phyloP scores from a whole-genome alignment of 2,888 invertebrate genomes.

The Cyrtodaria siliqua region DNA sequence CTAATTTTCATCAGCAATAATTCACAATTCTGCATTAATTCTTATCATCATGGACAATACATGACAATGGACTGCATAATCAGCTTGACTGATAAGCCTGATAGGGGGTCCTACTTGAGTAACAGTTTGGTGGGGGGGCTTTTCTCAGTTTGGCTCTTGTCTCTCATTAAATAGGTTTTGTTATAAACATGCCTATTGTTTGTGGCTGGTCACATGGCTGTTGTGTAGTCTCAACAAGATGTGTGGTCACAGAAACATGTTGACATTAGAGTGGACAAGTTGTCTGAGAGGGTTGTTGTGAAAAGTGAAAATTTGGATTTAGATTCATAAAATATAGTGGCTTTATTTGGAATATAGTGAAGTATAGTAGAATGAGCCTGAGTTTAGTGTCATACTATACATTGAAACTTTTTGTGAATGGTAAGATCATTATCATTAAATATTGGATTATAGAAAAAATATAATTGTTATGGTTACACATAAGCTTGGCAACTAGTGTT shows the following conservation, averaged over 20 bases:
- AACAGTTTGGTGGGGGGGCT: too few relatives aligned
- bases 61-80: conserved; percentile 1
- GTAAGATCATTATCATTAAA: neutral
- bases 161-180: too few relatives aligned
- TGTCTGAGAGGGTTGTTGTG: neutral
- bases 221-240: conserved; percentile 1
- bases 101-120: conserved; percentile 22
- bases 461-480: too few relatives aligned
- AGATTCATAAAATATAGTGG: neutral
- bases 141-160: too few relatives aligned
- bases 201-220: conserved; percentile 8
- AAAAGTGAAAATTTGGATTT: neutral
- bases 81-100: neutral
- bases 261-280: neutral
- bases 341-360: neutral
- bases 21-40: neutral
- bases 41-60: conserved; percentile 4
- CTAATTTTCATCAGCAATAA: too few relatives aligned
- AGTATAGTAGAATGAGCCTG: neutral
- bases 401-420: neutral
- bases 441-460: too few relatives aligned
- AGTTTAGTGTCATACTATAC: conserved; percentile 2
- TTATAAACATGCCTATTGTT: neutral
- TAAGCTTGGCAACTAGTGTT: neutral
- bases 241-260: conserved; percentile 8